phyloP scores from a whole-genome alignment of 1,140 invertebrate genomes.

The Diplogasteroides magnus region DNA sequence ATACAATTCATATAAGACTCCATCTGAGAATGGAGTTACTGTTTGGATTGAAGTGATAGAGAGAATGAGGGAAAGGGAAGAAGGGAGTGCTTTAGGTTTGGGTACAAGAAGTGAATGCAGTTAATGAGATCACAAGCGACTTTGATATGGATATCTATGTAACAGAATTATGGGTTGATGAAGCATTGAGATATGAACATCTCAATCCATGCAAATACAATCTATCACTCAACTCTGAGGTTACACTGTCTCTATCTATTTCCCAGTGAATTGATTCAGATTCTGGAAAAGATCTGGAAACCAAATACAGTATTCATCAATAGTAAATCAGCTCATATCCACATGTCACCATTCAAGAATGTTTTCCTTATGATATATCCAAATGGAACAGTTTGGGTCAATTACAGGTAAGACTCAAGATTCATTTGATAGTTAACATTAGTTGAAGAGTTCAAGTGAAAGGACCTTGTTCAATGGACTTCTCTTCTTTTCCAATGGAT shows the following conservation, averaged over 20 bases:
- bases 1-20: constrained; percentile 41
- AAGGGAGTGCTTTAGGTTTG: constrained; percentile 32
- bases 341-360: constrained; percentile 43
- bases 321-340: constrained; percentile 41
- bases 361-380: constrained; percentile 47
- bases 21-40: constrained; percentile 40
- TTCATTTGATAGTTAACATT: background rate
- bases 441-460: constrained; percentile 36
- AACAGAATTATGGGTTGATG: constrained; percentile 42
- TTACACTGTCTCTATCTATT: too few species aligned
- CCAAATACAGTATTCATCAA: constrained; percentile 49
- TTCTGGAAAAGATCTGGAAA: constrained; percentile 46
- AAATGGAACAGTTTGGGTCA: constrained; percentile 45
- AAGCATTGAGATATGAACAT: constrained; percentile 38
- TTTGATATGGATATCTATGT: constrained; percentile 47
- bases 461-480: constrained; percentile 42
- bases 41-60: constrained; percentile 41
- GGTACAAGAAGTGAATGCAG: constrained; percentile 46
- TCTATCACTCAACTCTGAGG: constrained; percentile 42
- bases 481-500: constrained; percentile 43
- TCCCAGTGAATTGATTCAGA: too few species aligned
- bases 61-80: background rate
- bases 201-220: constrained; percentile 45
- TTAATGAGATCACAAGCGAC: constrained; percentile 45
- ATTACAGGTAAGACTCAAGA: constrained; percentile 25